Conservation (phyloP, 92 coral and sea anemone genomes). For the Muricea muricata region DNA sequence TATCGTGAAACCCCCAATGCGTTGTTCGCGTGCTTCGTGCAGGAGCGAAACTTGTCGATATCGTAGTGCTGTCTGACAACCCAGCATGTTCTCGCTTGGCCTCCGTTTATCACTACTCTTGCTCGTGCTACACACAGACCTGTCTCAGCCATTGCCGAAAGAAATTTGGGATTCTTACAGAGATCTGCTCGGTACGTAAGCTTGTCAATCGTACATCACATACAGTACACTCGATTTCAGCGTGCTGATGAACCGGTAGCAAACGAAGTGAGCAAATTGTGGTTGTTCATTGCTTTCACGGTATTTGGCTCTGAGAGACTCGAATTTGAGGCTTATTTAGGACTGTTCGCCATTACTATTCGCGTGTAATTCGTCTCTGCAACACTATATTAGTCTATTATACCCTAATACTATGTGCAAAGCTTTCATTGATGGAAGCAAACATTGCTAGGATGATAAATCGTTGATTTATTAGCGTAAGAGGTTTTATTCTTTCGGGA, state of each 20-base stretch:
- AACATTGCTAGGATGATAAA: too few species aligned
- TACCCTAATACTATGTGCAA: too few species aligned
- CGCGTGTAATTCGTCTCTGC: too few species aligned
- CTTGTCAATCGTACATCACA: neutral
- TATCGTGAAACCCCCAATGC: slow-evolving; percentile 25
- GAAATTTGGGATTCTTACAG: neutral
- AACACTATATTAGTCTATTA: too few species aligned
- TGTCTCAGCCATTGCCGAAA: neutral
- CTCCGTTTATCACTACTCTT: slow-evolving; percentile 3
- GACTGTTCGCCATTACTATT: too few species aligned
- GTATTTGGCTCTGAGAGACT: too few species aligned
- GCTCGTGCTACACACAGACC: neutral
- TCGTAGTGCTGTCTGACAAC: neutral
- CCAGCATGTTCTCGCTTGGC: slow-evolving; percentile 22
- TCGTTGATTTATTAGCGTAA: too few species aligned
- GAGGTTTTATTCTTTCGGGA: too few species aligned
- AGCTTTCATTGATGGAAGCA: too few species aligned
- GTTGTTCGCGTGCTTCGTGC: slow-evolving; percentile 26
- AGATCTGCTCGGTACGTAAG: neutral
- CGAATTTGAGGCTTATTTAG: too few species aligned
- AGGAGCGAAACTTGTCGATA: neutral
- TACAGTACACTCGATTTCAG: neutral
- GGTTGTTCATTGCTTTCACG: too few species aligned
- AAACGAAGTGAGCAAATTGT: too few species aligned
- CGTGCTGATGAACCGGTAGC: neutral